These are phyloP conservation scores for Antennarius maculatus DNA, from an alignment of 2,797 vertebrate genomes.

Conservation along the genomic window DNA sequence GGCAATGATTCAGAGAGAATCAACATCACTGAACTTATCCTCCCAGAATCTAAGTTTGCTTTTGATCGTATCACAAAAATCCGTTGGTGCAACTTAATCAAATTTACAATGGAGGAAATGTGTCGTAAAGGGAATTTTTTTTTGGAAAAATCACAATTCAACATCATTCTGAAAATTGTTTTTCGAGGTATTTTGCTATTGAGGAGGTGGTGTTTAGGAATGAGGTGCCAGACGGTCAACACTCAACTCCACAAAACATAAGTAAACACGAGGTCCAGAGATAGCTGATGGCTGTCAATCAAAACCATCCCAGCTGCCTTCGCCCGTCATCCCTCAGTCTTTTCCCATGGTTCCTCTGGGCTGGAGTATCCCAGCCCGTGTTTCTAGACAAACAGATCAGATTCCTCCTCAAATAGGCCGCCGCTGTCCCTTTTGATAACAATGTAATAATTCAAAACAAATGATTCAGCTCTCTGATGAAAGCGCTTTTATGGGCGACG, in stretches of 20 bases:
- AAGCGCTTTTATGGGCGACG: slow-evolving; percentile 98
- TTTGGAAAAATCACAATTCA: neutral
- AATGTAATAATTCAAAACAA: slow-evolving; percentile 99
- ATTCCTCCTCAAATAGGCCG: slow-evolving; percentile 98
- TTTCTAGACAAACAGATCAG: slow-evolving; percentile 99
- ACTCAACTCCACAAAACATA: slow-evolving; percentile 53
- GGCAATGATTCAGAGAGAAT: slow-evolving; percentile 66
- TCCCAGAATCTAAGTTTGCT: slow-evolving; percentile 71
- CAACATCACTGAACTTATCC: slow-evolving; percentile 75
- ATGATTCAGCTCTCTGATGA: slow-evolving; percentile 99
- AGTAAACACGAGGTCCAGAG: slow-evolving; percentile 65
- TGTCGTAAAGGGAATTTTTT: neutral
- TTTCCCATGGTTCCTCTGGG: slow-evolving; percentile 89
- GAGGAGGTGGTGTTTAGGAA: slow-evolving; percentile 24
- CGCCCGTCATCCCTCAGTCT: slow-evolving; percentile 82
- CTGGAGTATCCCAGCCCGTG: slow-evolving; percentile 83
- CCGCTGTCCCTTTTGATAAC: slow-evolving; percentile 95
- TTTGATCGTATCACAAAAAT: slow-evolving; percentile 80
- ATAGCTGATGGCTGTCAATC: slow-evolving; percentile 91
- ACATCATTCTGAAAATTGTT: slow-evolving; percentile 19
- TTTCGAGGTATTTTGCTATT: slow-evolving; percentile 4
- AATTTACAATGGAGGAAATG: slow-evolving; percentile 57
- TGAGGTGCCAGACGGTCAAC: slow-evolving; percentile 57
- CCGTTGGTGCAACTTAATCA: slow-evolving; percentile 74
- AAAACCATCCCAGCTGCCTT: slow-evolving; percentile 81